phyloP scores from a whole-genome alignment of 2,888 invertebrate species.

The Scaptomyza reducta region DNA sequence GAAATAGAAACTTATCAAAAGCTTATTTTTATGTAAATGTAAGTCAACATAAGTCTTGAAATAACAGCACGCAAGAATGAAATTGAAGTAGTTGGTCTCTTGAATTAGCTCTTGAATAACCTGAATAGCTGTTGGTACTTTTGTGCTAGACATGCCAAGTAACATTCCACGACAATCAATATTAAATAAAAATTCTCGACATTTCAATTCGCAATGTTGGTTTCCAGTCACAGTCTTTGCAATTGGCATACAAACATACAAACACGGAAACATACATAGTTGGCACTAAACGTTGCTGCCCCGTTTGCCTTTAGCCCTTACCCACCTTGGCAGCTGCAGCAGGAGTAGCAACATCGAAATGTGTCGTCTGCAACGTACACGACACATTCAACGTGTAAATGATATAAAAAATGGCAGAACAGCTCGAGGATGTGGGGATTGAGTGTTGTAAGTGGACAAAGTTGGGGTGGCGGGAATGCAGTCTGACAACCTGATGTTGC shows the following conservation, averaged over 20 bases:
- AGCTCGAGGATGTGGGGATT: neutral
- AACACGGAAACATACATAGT: constrained; percentile 1
- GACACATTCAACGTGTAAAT: constrained; percentile 64
- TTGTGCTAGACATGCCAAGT: neutral
- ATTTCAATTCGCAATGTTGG: constrained; percentile 31
- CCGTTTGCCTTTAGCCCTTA: neutral
- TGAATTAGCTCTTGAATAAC: neutral
- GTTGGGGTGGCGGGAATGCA: neutral
- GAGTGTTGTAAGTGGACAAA: neutral
- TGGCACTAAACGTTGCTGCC: constrained; percentile 34
- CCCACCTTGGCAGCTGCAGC: neutral
- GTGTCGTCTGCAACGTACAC: constrained; percentile 45
- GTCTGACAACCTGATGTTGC: constrained; percentile 33
- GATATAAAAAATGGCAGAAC: constrained; percentile 61
- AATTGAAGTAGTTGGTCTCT: neutral
- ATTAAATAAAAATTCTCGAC: constrained; percentile 14
- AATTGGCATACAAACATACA: neutral
- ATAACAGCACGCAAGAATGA: neutral
- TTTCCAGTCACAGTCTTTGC: constrained; percentile 14
- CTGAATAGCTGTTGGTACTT: neutral
- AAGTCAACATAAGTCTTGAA: neutral
- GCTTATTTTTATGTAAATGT: neutral
- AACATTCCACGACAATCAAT: constrained; percentile 10
- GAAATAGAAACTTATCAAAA: neutral
- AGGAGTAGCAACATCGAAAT: constrained; percentile 38